Percentiles rank a stretch among this genome's conserved stretches.
phyloP scores from a whole-genome alignment of 2,797 vertebrate species.

The Esox lucius region DNA sequence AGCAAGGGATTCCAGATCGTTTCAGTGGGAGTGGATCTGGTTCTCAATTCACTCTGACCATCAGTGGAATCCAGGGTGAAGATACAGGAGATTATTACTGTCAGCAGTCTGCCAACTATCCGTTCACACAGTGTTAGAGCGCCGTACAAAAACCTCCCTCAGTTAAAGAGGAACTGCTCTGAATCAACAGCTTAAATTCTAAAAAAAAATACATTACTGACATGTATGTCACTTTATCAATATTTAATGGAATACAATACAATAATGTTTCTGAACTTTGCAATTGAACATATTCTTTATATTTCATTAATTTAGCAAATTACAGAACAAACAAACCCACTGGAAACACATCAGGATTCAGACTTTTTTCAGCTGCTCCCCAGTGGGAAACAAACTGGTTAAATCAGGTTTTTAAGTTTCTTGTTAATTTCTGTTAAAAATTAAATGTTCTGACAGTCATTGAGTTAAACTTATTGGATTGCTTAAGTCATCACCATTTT shows the following conservation, averaged over 20 bases:
- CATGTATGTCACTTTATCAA: no score
- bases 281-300: not conserved
- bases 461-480: no score
- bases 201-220: not conserved
- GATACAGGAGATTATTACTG: constrained; percentile 18
- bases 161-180: not conserved
- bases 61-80: constrained; percentile 7
- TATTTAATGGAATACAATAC: not conserved
- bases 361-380: not conserved
- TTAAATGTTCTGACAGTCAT: no score
- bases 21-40: no score
- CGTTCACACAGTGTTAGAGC: constrained; percentile 11
- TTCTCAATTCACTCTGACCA: constrained; percentile 29
- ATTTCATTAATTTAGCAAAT: not conserved
- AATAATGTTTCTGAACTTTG: not conserved
- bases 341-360: not conserved
- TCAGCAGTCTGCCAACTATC: not conserved
- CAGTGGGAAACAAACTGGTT: no score
- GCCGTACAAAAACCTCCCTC: no score
- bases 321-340: not conserved
- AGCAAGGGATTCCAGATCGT: constrained; percentile 10
- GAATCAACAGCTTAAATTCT: not conserved
- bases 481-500: no score
- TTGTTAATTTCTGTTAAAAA: no score
- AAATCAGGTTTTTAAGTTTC: no score